A percentile compares a stretch with the other conserved stretches of the same genome.
Evolutionary conservation across 1,140 invertebrate genomes (phyloP).

Genomic region (Stegodyphus mimosarum): DNA sequence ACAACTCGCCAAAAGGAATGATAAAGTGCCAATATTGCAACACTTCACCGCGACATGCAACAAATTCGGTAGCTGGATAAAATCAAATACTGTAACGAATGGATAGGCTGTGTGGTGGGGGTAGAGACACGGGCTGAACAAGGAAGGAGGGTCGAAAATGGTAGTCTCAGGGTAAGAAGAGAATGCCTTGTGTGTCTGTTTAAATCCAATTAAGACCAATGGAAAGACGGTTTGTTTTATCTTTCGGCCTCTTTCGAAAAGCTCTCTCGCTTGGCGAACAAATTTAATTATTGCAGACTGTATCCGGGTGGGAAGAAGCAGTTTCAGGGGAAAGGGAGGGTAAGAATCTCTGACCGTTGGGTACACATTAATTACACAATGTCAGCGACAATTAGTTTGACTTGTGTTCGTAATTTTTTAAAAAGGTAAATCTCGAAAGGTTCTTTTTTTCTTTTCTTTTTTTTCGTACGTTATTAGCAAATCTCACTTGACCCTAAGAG

Average conservation of each 20-base stretch:
- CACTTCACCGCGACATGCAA: no score
- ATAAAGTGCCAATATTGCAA: no score
- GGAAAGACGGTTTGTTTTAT: neutral
- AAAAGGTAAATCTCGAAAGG: no score
- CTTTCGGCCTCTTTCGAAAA: neutral
- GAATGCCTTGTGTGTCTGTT: neutral
- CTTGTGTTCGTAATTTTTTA: neutral
- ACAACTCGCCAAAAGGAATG: no score
- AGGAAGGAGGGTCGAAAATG: neutral
- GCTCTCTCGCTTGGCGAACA: neutral
- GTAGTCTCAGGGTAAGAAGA: neutral
- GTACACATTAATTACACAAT: neutral
- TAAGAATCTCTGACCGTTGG: no score
- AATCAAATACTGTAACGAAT: no score
- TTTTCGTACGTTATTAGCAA: no score
- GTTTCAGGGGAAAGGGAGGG: neutral
- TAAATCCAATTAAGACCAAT: slow-evolving; percentile 1
- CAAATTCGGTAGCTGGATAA: no score
- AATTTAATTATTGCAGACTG: neutral
- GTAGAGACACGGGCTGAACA: no score
- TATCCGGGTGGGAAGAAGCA: neutral
- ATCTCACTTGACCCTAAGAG: no score
- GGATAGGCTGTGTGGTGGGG: no score
- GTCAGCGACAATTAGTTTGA: neutral
- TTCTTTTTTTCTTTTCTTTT: no score